Percentiles rank a stretch among this genome's conserved stretches.
Evolutionary conservation across 2,113 vertebrate species (phyloP).

Genomic region (Cinclus cinclus): DNA sequence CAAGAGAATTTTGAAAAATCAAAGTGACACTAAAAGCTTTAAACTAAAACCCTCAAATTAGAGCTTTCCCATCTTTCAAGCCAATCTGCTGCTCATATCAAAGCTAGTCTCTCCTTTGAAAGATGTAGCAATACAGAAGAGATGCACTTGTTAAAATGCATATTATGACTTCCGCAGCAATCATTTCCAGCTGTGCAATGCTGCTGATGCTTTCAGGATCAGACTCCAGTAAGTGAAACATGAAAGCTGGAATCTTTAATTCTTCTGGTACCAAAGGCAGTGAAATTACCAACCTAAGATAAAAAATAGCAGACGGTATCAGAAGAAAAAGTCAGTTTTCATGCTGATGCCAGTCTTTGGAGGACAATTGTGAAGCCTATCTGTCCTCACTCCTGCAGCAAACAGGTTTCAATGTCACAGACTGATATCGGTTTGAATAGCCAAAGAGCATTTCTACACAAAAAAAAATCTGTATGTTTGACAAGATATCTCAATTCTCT

Average conservation of each 20-base stretch:
- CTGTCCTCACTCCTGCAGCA: neutral
- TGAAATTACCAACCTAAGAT: neutral
- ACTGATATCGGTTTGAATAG: neutral
- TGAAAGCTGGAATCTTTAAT: neutral
- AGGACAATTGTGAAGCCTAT: neutral
- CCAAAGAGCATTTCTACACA: neutral
- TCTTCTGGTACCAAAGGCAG: neutral
- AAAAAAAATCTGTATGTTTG: neutral
- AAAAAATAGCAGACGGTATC: neutral
- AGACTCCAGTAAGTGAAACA: neutral
- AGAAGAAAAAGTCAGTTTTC: neutral
- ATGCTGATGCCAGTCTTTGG: neutral
- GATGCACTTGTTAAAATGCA: neutral
- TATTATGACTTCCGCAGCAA: neutral
- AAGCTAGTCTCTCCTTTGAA: neutral
- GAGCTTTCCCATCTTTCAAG: neutral
- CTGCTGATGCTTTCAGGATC: neutral
- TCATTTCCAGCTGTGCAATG: neutral
- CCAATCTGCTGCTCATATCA: neutral
- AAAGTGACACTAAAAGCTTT: neutral
- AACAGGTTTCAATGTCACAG: neutral
- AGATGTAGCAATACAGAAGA: neutral
- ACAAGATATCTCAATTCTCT: neutral
- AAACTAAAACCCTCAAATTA: neutral
- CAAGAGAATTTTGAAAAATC: neutral